Evolutionary conservation across 2,888 invertebrate species (phyloP), one percentile per base, ranked within the genome.

Genomic region (Helobdella robusta): DNA sequence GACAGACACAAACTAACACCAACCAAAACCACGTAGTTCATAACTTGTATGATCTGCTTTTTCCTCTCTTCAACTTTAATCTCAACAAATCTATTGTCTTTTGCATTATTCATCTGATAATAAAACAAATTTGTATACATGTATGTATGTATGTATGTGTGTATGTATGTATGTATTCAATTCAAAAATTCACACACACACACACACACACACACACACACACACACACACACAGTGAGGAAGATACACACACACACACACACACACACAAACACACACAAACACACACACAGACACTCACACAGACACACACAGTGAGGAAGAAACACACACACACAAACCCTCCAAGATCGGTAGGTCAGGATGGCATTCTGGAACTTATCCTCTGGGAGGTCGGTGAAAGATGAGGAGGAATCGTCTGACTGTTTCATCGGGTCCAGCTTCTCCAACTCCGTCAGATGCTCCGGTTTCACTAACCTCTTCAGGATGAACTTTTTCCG

Each of bases 281-380:
- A n/a, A n/a, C n/a, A n/a, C n/a, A n/a, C n/a, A n/a, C n/a, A n/a
- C n/a, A n/a, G n/a, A n/a, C n/a, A n/a, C n/a, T n/a, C n/a, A n/a
- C n/a, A n/a, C n/a, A n/a, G n/a, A n/a, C n/a, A n/a, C n/a, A n/a
- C n/a, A n/a, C n/a, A n/a, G n/a, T n/a, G n/a, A n/a, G n/a, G n/a
- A n/a, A n/a, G n/a, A n/a, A n/a, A n/a, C n/a, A n/a, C n/a, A n/a
- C n/a, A 40, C n/a, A 40, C 34, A 56, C 56, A 15, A 25, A 62
- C 62, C 62, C 62, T 62, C 62, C 62, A 62, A 15, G 28, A 32
- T n/a, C 62, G 23, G 32, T 62, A 62, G 23, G 20, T 50, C n/a
- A 62, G 62, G 0, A 62, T 32, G 32, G 62, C 62, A 28, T n/a
- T 50, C 34, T 62, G 62, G 62, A 46, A 62, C 50, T 44, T 48